phyloP scores from a whole-genome alignment of 2,113 vertebrate genomes.

The Cephalopterus ornatus region DNA sequence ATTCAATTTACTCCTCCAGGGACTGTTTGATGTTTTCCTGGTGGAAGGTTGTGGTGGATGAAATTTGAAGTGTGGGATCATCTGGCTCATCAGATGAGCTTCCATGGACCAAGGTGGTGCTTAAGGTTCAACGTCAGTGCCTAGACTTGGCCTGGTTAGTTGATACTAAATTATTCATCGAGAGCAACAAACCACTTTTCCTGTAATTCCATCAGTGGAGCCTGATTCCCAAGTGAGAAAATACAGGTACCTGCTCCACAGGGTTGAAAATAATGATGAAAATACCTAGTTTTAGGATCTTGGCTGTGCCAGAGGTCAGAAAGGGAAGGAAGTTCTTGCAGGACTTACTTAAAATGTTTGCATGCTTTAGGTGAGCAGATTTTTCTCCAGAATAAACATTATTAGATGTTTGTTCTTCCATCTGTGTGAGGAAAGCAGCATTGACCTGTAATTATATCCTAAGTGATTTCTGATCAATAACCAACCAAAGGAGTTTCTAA shows the following conservation, averaged over 20 bases:
- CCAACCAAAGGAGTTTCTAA: neutral
- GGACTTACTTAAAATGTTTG: neutral
- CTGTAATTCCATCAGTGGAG: neutral
- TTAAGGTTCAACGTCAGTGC: neutral
- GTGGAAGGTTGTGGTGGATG: neutral
- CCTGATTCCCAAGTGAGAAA: neutral
- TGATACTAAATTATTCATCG: neutral
- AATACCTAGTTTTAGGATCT: neutral
- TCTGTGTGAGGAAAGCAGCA: neutral
- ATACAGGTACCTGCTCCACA: neutral
- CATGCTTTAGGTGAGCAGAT: rapidly evolving
- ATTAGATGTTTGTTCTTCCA: neutral
- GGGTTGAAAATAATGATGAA: neutral
- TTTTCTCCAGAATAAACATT: neutral
- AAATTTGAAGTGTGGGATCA: neutral
- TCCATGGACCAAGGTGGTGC: neutral
- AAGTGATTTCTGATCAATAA: neutral
- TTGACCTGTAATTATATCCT: neutral
- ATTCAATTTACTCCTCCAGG: constrained; percentile 21
- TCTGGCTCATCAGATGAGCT: neutral
- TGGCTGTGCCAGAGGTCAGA: neutral
- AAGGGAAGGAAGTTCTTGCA: neutral
- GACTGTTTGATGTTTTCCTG: neutral
- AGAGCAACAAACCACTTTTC: neutral
- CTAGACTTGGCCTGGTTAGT: neutral